Percentiles rank a stretch among this genome's conserved stretches.
phyloP scores from a whole-genome alignment of 2,888 invertebrate species.

The Panzeria rudis region DNA sequence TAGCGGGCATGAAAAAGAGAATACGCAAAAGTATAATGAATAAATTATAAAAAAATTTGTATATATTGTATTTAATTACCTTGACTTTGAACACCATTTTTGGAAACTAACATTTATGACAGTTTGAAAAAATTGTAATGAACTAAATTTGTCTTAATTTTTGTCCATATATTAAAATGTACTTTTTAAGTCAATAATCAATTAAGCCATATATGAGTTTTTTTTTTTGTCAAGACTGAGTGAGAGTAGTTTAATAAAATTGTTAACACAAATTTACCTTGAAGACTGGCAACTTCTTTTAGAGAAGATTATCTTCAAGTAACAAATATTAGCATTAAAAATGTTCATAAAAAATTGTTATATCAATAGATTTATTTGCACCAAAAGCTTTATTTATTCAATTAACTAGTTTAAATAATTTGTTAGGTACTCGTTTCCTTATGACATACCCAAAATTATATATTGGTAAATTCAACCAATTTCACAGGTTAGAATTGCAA shows the following conservation, averaged over 20 bases:
- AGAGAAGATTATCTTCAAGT: background rate
- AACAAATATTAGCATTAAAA: no score
- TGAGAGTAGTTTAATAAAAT: slow-evolving; percentile 4
- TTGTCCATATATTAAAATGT: background rate
- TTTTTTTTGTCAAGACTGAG: background rate
- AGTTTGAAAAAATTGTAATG: background rate
- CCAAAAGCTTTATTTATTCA: no score
- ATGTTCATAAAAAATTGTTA: background rate
- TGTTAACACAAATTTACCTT: slow-evolving; percentile 31
- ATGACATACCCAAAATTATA: no score
- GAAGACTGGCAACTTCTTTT: background rate
- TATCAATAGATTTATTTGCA: no score
- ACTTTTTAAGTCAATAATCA: slow-evolving; percentile 30
- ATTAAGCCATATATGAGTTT: slow-evolving; percentile 9
- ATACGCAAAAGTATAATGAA: slow-evolving; percentile 3
- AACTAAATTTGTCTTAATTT: slow-evolving; percentile 5
- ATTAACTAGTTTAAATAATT: no score
- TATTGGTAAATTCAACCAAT: no score
- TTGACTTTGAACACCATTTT: slow-evolving; percentile 49
- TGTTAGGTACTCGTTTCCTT: no score
- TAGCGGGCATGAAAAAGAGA: background rate
- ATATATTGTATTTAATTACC: slow-evolving; percentile 26
- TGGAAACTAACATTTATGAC: background rate
- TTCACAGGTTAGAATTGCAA: no score
- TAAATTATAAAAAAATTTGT: slow-evolving; percentile 5